Evolutionary conservation across 2,113 vertebrate species (phyloP).

Genomic region (Echinops telfairi): DNA sequence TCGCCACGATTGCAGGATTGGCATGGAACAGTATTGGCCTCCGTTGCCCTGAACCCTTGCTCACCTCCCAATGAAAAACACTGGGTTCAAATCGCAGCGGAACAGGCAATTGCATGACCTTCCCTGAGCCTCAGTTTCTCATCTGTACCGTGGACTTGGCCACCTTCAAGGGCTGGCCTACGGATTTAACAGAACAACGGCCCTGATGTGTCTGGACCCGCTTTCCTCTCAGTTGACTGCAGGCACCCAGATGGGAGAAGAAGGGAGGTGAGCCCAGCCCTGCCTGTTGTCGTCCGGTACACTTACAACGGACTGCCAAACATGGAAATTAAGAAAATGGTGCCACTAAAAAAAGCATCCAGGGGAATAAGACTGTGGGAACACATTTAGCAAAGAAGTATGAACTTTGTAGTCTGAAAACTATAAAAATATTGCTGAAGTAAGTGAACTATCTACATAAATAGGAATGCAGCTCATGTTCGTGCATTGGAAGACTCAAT

Average conservation of each 20-base stretch:
- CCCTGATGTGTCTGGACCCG: not conserved
- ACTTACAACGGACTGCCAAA: not conserved
- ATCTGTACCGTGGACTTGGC: not conserved
- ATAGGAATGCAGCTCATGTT: too few species aligned
- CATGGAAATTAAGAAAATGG: conserved; percentile 41
- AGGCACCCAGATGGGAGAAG: not conserved
- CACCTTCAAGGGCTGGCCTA: not conserved
- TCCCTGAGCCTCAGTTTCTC: not conserved
- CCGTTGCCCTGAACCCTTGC: too few species aligned
- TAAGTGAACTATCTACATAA: too few species aligned
- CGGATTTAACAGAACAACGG: not conserved
- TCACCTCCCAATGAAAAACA: too few species aligned
- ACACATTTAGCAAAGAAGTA: not conserved
- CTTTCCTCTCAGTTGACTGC: too few species aligned
- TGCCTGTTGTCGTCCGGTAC: not conserved
- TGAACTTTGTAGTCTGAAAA: conserved; percentile 13
- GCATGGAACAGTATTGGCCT: too few species aligned
- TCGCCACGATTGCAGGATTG: too few species aligned
- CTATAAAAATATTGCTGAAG: not conserved
- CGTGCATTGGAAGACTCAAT: not conserved
- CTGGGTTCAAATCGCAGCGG: not conserved
- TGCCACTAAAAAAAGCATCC: not conserved
- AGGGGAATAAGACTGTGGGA: conserved; percentile 6
- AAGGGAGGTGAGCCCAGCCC: not conserved
- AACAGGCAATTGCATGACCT: not conserved